These are phyloP conservation scores for Phalacrocorax pelagicus DNA, from an alignment of 2,113 vertebrate genomes.

Conservation along the genomic window DNA sequence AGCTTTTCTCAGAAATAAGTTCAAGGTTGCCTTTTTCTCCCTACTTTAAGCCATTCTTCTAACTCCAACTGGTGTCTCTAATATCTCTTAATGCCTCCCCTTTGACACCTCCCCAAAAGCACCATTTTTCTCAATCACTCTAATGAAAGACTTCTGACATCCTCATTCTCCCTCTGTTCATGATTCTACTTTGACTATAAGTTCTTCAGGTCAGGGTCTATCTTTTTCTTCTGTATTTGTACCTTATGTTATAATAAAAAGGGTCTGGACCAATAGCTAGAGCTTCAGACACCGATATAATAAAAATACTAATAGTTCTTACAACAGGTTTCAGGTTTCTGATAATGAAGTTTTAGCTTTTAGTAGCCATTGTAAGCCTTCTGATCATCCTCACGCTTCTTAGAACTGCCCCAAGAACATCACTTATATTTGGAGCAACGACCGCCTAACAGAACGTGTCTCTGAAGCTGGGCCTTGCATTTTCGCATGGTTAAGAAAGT, in stretches of 20 bases:
- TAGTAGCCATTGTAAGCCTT: not conserved
- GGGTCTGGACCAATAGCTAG: conserved; percentile 4
- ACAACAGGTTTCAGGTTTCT: not conserved
- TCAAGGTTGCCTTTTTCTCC: conserved; percentile 59
- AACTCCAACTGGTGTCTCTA: conserved; percentile 53
- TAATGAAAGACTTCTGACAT: conserved; percentile 64
- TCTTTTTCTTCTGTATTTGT: conserved; percentile 34
- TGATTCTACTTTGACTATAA: conserved; percentile 46
- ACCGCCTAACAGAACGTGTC: not conserved
- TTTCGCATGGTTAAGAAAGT: not conserved
- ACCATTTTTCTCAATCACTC: conserved; percentile 63
- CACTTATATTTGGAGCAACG: not conserved
- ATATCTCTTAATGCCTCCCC: conserved; percentile 65
- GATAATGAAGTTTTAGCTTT: conserved; percentile 15
- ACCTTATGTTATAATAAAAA: conserved; percentile 8
- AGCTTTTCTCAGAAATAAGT: conserved; percentile 58
- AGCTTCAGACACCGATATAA: not conserved
- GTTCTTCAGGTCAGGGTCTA: conserved; percentile 60
- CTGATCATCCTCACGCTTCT: not conserved
- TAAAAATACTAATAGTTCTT: conserved; percentile 31
- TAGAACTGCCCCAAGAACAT: not conserved
- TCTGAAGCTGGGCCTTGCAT: not conserved
- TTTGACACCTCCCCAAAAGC: conserved; percentile 68
- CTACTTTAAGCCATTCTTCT: conserved; percentile 47
- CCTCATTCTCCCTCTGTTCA: conserved; percentile 37